Base-by-base conservation (phyloP, 2,888 invertebrate genomes). In the Masnerella sp. region DNA sequence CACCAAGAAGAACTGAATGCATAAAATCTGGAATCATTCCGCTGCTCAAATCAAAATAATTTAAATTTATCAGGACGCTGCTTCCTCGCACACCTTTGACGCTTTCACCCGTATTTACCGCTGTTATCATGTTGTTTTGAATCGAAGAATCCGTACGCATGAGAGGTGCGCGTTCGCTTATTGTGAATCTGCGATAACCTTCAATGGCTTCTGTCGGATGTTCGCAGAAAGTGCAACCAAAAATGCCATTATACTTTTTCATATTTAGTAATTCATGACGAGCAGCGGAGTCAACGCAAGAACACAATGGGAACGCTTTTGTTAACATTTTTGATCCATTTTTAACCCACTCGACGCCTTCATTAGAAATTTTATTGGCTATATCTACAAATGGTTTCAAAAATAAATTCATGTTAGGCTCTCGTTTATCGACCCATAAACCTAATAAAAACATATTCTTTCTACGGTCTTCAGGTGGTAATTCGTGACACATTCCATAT, bases 11-110 rank as follows among this genome's bases (percentile, higher is more conserved):
- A 34, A 67, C 54, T 12, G 65, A 52, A 22, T 76, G 76, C 68
- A 78, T 74, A 45, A 70, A 70, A 40, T 78, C 75, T 1, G 70
- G 73, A n/a, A 67, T 43, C 73, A 73, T 73, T n/a, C 75, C 70
- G 18, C 61, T 36, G 12, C 45, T 49, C 28, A 77, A 58, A 69
- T 72, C 45, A 38, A 77, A 77, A 47, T 58, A 40, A 5, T 72
- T 54, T 11, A 77, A 45, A 43, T 56, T 61, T 28, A 67, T 71
- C 14, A 75, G 11, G 12, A 45, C 40, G 17, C 64, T 61, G 2
- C 17, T 17, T 7, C 69, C 72, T 30, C 49, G 25, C 0, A 72
- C 36, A 8, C 72, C 75, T 17, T 68, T 56, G 0, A 51, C 11
- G 9, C 17, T 9, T 38, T 15, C 8, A n/a, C 30, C 45, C 14